These are phyloP conservation scores for Symphodus melops DNA, from an alignment of 2,113 vertebrate genomes.

Conservation along the genomic window DNA sequence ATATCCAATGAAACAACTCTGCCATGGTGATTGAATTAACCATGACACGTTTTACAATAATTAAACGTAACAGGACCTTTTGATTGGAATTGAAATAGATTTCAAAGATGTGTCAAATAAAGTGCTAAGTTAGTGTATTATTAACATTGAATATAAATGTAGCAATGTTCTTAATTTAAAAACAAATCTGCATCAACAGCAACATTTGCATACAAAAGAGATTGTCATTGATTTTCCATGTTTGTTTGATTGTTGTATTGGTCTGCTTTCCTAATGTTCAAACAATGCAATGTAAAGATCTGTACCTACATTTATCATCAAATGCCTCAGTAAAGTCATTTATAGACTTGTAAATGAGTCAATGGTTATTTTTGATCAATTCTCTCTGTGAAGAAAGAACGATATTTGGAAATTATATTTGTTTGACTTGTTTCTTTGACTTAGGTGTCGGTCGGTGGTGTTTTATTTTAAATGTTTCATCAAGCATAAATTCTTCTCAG, in stretches of 20 bases:
- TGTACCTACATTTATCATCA: background rate
- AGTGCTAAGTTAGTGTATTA: too few relatives aligned
- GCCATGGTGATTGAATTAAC: too few relatives aligned
- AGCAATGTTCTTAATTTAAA: too few relatives aligned
- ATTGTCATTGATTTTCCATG: background rate
- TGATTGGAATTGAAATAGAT: too few relatives aligned
- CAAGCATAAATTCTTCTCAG: background rate
- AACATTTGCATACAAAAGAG: background rate
- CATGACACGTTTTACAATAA: too few relatives aligned
- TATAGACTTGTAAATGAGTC: too few relatives aligned
- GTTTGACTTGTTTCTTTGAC: background rate
- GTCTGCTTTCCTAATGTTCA: background rate
- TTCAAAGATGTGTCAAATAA: too few relatives aligned
- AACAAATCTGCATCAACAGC: too few relatives aligned
- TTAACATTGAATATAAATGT: too few relatives aligned
- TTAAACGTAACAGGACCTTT: too few relatives aligned
- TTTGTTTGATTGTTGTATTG: too few relatives aligned
- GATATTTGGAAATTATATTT: background rate
- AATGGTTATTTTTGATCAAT: background rate
- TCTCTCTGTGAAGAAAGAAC: background rate
- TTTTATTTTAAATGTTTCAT: constrained; percentile 1
- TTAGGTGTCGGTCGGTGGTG: background rate
- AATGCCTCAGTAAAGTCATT: constrained; percentile 25
- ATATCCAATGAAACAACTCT: too few relatives aligned
- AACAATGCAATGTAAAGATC: background rate